Evolutionary conservation across 2,113 vertebrate genomes (phyloP).

Genomic region (Osmerus mordax): DNA sequence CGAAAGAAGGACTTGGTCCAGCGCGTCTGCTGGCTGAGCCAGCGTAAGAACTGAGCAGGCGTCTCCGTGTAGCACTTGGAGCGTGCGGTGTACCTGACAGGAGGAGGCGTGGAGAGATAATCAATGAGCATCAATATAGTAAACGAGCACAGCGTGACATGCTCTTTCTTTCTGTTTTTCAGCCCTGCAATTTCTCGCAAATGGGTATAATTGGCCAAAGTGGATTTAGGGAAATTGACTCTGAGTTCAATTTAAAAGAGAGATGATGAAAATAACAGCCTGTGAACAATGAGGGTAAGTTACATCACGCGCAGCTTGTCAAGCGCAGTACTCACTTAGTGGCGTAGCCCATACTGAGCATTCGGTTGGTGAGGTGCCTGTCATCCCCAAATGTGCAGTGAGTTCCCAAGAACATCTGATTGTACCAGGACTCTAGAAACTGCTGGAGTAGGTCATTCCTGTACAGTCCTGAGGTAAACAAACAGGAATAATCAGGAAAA

Average conservation of each 20-base stretch:
- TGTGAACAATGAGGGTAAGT: neutral
- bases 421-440: constrained; percentile 90
- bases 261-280: too few relatives aligned
- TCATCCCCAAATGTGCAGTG: constrained; percentile 92
- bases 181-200: too few relatives aligned
- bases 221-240: too few relatives aligned
- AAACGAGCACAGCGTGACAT: too few relatives aligned
- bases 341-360: constrained; percentile 89
- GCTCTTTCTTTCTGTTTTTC: neutral
- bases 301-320: too few relatives aligned
- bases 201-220: too few relatives aligned
- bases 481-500: too few relatives aligned
- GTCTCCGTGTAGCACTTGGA: constrained; percentile 91
- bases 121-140: neutral
- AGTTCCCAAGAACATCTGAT: constrained; percentile 85
- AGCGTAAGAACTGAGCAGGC: constrained; percentile 82
- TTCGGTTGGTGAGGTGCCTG: constrained; percentile 88
- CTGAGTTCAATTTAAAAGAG: too few relatives aligned
- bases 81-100: constrained; percentile 78
- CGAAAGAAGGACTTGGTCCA: constrained; percentile 94
- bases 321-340: constrained; percentile 78
- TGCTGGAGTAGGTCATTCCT: constrained; percentile 85
- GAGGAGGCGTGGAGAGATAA: neutral
- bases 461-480: constrained; percentile 75
- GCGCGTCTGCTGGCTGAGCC: constrained; percentile 90